A percentile compares a stretch with the other conserved stretches of the same genome.
Evolutionary conservation across 1,140 invertebrate species (phyloP).

Genomic region (Drosophila pectinifera): DNA sequence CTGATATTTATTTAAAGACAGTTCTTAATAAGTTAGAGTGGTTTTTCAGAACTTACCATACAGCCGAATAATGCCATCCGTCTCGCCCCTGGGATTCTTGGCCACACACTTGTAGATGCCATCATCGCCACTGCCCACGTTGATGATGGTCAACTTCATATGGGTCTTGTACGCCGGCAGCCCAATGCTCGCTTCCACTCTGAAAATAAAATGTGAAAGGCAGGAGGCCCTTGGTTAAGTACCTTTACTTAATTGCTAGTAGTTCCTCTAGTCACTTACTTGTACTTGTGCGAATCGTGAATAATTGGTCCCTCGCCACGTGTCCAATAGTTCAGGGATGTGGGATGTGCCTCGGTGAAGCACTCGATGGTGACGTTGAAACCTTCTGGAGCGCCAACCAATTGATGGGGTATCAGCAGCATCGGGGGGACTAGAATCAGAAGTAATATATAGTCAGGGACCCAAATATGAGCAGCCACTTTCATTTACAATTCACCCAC

Average conservation of each 20-base stretch:
- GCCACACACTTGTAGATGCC: conserved; percentile 95
- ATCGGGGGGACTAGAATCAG: conserved; percentile 75
- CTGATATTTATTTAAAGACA: too few species aligned
- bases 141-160: conserved; percentile 91
- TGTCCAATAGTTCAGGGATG: conserved; percentile 96
- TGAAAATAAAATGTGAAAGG: conserved; percentile 13
- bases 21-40: too few species aligned
- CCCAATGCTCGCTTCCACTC: conserved; percentile 88
- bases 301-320: conserved; percentile 95
- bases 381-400: conserved; percentile 92
- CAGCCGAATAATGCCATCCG: conserved; percentile 94
- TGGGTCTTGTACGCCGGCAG: conserved; percentile 92
- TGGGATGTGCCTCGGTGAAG: conserved; percentile 95
- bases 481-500: conserved; percentile 5
- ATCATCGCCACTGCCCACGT: conserved; percentile 91
- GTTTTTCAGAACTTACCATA: conserved; percentile 91
- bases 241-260: neutral
- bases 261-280: conserved; percentile 70
- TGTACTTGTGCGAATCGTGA: conserved; percentile 93
- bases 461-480: conserved; percentile 7
- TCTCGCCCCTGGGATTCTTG: conserved; percentile 96
- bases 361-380: conserved; percentile 94
- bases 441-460: neutral
- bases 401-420: conserved; percentile 83
- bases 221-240: neutral